These are phyloP conservation scores for Mya arenaria DNA, from an alignment of 1,140 invertebrate genomes.

Conservation along the genomic window DNA sequence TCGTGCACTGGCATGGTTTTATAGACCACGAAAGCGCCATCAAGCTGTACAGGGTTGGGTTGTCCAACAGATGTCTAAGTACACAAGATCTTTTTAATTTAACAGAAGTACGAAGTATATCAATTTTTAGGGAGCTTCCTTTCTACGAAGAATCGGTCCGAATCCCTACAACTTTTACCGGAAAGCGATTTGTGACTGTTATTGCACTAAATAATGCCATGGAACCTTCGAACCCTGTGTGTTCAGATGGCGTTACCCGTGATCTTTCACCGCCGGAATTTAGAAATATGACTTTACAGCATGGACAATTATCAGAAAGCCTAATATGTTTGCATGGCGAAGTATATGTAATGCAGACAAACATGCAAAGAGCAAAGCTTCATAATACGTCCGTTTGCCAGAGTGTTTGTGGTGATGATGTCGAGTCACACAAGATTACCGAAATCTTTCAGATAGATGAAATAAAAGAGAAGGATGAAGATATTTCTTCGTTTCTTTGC, in stretches of 20 bases:
- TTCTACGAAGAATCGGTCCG: slow-evolving; percentile 2
- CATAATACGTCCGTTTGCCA: not conserved
- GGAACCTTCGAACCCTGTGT: slow-evolving; percentile 56
- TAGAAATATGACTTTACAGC: slow-evolving; percentile 42
- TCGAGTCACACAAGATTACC: slow-evolving; percentile 8
- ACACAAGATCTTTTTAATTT: slow-evolving; percentile 17
- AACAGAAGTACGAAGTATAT: not conserved
- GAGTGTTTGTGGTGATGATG: not conserved
- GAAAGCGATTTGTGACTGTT: slow-evolving; percentile 42
- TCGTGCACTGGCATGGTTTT: slow-evolving; percentile 63
- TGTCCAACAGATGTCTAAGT: slow-evolving; percentile 47
- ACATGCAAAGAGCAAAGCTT: not conserved
- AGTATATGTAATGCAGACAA: not conserved
- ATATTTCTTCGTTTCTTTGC: slow-evolving; percentile 28
- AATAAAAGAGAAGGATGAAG: slow-evolving; percentile 22
- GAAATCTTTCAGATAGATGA: slow-evolving; percentile 1
- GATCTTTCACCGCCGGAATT: slow-evolving; percentile 45
- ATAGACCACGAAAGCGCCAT: slow-evolving; percentile 67
- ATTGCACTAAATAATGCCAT: slow-evolving; percentile 65
- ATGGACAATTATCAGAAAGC: slow-evolving; percentile 15
- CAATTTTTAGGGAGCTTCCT: not conserved
- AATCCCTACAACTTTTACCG: slow-evolving; percentile 31
- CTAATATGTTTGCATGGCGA: slow-evolving; percentile 35
- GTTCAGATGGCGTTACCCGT: slow-evolving; percentile 61
- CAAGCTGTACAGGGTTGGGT: slow-evolving; percentile 48